Evolutionary conservation across 2,888 invertebrate species (phyloP).

Genomic region (Entomobrya multifasciata): DNA sequence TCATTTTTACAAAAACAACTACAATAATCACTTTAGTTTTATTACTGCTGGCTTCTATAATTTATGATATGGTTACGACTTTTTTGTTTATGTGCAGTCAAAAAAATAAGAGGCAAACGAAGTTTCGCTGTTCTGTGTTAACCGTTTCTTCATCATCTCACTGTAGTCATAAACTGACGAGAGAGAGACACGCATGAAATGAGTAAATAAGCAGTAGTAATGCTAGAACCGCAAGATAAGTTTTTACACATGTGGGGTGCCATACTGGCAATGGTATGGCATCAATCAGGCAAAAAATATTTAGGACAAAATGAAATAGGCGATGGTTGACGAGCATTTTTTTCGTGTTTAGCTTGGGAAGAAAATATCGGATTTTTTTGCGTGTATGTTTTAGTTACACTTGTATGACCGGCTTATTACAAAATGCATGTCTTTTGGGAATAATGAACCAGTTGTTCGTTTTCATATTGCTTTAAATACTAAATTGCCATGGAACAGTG

Average conservation of each 20-base stretch:
- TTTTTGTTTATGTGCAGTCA: no score
- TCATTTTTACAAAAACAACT: no score
- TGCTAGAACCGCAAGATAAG: no score
- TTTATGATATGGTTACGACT: no score
- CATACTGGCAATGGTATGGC: background rate
- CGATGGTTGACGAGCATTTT: background rate
- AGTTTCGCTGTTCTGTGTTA: background rate
- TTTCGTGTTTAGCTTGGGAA: background rate
- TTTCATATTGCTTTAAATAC: background rate
- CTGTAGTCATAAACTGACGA: background rate
- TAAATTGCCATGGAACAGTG: no score
- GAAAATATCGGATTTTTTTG: background rate
- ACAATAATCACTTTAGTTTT: no score
- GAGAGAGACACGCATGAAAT: background rate
- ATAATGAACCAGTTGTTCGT: background rate
- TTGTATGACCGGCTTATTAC: background rate
- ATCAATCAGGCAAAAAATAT: conserved; percentile 18
- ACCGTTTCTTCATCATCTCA: background rate
- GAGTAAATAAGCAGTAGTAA: background rate
- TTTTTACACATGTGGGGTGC: no score
- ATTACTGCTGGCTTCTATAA: no score
- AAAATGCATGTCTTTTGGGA: background rate
- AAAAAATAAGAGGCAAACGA: background rate
- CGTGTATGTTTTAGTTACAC: background rate
- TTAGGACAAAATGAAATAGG: conserved; percentile 11